Base-by-base conservation (phyloP, 2,113 vertebrate species). In the Engystomops pustulosus region DNA sequence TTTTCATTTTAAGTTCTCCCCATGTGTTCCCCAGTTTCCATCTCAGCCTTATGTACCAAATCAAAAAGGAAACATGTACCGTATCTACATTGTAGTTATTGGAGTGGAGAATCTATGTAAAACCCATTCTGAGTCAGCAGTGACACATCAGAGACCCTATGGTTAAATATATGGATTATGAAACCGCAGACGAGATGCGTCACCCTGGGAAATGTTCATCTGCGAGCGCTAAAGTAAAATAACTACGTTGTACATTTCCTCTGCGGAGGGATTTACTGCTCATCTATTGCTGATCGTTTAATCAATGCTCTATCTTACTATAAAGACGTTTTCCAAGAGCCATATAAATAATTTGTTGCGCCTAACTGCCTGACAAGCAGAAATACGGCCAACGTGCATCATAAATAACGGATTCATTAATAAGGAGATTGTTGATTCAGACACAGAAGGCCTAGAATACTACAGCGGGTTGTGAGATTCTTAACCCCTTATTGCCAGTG, bases 321-420 rank as follows among this genome's bases (percentile, higher is more conserved):
- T 67, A 80, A 80, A 38, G 30, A 71, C 17, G 6, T 81, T 69
- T 70, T 55, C 58, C 65, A 49, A 81, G 34, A 53, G 12, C 3
- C 9, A 25, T 68, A 34, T 81, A 70, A 70, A 81, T 81, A 71
- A 81, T 70, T 81, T 81, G 71, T 71, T 20, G 27, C n/a, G 47
- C 32, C n/a, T 81, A 70, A 81, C 62, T 23, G 14, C 45, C 38
- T 81, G 79, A 81, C 45, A 69, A 38, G 67, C 79, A 71, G 47
- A 80, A 80, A 47, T 67, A 80, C 49, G 8, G 36, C 45, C 23
- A 44, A 79, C 10, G n/a, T 7, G 58, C 36, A 14, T n/a, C 38
- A 47, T 55, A 70, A 47, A 69, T 80, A 70, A 70, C 27, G 38
- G 45, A 68, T 36, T 53, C 17, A 68, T 30, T 68, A 67, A 47